Conservation (phyloP, 2,888 invertebrate genomes). For the Eremobia ochroleuca region DNA sequence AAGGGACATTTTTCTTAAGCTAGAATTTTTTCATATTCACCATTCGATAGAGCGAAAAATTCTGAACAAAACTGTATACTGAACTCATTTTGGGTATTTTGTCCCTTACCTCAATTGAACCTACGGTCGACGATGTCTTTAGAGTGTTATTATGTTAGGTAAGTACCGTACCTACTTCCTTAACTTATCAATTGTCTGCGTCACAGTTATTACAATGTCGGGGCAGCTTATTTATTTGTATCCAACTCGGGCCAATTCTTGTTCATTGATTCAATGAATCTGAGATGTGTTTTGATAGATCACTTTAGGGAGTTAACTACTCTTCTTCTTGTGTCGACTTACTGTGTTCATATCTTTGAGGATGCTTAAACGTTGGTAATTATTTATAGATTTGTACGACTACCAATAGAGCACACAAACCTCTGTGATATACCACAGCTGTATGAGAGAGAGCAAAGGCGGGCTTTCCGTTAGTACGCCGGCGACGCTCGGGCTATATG, state of each 20-base stretch:
- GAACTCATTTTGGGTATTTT: no score
- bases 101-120: no score
- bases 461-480: constrained; percentile 67
- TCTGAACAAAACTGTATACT: no score
- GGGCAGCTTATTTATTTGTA: constrained; percentile 7
- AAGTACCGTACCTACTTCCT: background rate
- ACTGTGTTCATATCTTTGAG: constrained; percentile 11
- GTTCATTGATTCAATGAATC: constrained; percentile 35
- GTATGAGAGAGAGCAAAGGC: constrained; percentile 40
- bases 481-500: constrained; percentile 72
- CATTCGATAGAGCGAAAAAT: no score
- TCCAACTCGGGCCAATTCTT: constrained; percentile 1
- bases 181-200: constrained; percentile 5
- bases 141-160: background rate
- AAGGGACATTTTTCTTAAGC: no score
- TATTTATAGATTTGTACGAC: constrained; percentile 50
- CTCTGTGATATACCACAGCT: constrained; percentile 47
- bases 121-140: no score
- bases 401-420: constrained; percentile 38
- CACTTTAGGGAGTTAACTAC: background rate
- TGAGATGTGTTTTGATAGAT: constrained; percentile 9
- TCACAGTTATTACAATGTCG: background rate
- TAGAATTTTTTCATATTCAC: no score
- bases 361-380: constrained; percentile 1
- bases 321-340: constrained; percentile 8